These are phyloP conservation scores for Alaudala cheleensis DNA, from an alignment of 2,113 vertebrate genomes.

Conservation along the genomic window DNA sequence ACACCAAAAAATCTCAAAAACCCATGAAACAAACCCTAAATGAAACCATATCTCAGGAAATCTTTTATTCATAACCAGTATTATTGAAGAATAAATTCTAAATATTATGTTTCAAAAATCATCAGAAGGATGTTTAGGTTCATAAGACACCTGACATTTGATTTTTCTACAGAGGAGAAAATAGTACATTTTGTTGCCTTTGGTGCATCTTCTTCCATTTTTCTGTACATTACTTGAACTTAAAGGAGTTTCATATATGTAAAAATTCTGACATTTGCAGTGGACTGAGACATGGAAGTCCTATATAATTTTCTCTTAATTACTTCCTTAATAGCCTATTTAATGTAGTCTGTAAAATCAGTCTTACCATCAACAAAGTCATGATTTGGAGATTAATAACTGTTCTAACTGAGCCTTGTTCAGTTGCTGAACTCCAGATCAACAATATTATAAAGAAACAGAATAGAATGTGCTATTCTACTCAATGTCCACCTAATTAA, in stretches of 20 bases:
- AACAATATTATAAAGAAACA: background rate
- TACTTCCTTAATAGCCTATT: background rate
- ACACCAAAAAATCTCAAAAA: background rate
- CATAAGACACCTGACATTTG: background rate
- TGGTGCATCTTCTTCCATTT: background rate
- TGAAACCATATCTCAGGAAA: background rate
- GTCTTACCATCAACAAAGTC: background rate
- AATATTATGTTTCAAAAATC: conserved; percentile 4
- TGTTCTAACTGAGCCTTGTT: background rate
- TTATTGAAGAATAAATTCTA: conserved; percentile 46
- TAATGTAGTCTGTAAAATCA: background rate
- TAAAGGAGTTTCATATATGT: background rate
- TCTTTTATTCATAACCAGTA: conserved; percentile 25
- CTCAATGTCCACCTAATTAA: background rate
- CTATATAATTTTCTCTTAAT: background rate
- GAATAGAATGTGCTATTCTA: background rate
- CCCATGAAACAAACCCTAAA: background rate
- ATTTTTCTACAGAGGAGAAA: too few species aligned
- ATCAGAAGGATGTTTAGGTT: background rate
- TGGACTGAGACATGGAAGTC: background rate
- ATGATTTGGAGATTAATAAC: background rate
- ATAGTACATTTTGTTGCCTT: background rate
- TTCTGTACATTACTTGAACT: background rate
- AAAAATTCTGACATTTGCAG: background rate
- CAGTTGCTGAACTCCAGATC: background rate